Evolutionary conservation across 1,140 invertebrate genomes (phyloP), one percentile per base, ranked within the genome.

Genomic region (Microplitis mediator): DNA sequence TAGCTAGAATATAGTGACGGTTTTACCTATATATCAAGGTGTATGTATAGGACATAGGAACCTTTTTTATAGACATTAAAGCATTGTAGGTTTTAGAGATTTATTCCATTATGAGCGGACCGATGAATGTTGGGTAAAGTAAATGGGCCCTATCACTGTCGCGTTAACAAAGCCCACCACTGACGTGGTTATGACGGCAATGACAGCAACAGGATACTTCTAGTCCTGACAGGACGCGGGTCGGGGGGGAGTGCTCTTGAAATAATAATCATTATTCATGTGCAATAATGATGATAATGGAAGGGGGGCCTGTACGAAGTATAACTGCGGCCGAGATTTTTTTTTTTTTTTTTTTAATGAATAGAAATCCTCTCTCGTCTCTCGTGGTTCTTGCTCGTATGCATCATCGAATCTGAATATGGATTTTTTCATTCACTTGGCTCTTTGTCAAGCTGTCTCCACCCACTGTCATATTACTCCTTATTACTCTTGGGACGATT

Each of bases 141-240:
- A 82, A 83, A 83, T 82, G 80, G 81, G 81, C 81, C 80, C 78
- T 83, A 83, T 83, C 81, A 78, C 80, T 83, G 81, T 83, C 81
- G 78, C 76, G 68, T 75, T 76, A 76, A 83, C 80, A 83, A 83
- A 79, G 79, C 76, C 60, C 34, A 56, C 74, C 71, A 75, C 79
- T 80, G 80, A 82, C 79, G 77, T 81, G 80, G 75, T 81, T 78
- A 78, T 82, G 80, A 83, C 79, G 81, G 39, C 39, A 45, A 45
- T n/a, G 52, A 23, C 52, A 31, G 80, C 79, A 83, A 82, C 78
- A 77, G 72, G 81, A 83, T 80, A 82, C 76, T 79, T 78, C 74
- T 75, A 72, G 61, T 69, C 72, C 68, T 75, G 73, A 78, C 77
- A 77, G 74, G 75, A 79, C 71, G 52, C 71, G 62, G 69, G 69